Base-by-base conservation (phyloP, 2,113 vertebrate genomes). In the Rhynchomys soricoides region DNA sequence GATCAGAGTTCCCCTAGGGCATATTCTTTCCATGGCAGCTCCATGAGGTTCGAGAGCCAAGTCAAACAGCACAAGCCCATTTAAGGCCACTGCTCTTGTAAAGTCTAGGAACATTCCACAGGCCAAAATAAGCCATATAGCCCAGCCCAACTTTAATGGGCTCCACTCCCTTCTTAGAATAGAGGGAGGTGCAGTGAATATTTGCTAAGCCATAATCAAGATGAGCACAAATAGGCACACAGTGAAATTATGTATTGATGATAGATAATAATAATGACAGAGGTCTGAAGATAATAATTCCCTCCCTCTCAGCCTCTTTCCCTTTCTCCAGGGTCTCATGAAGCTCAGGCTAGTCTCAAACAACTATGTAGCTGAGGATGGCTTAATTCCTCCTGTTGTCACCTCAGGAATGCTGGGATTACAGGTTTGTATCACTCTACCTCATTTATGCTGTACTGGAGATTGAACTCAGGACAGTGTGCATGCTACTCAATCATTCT, bases 241-340 rank as follows among this genome's bases (percentile, higher is more conserved):
- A 78, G n/a, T 4, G 40, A 68, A 79, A 92, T 75, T 95, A 93
- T 79, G 45, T 88, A 50, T 45, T 86, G 43, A 85, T 73, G 71
- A 91, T 75, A 89, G 86, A 22, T 75, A 85, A 89, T 64, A 85
- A 31, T n/a, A 45, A 50, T 83, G 55, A 62, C 3, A 2, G 78
- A n/a, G 78, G 37, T 81, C 57, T n/a, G 78, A 62, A 31, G 52
- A 26, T 64, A 29, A 31, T 77, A 43, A 78, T 50, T 78, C 45
- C 29, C 40, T 50, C 31, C 21, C 43, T 34, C 16, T 19, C 50
- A 11, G 55, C 57, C 77, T n/a, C 78, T 22, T 11, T 37, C 21
- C 26, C 22, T 59, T 12, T 15, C 13, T 43, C n/a, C 29, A 86
- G 31, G 43, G 62, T 24, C 31, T 86, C 31, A 50, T 68, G 29